A percentile compares a stretch with the other conserved stretches of the same genome.
These are phyloP conservation scores for Capreolus pygargus DNA, from an alignment of 2,113 vertebrate species.

Conservation along the genomic window DNA sequence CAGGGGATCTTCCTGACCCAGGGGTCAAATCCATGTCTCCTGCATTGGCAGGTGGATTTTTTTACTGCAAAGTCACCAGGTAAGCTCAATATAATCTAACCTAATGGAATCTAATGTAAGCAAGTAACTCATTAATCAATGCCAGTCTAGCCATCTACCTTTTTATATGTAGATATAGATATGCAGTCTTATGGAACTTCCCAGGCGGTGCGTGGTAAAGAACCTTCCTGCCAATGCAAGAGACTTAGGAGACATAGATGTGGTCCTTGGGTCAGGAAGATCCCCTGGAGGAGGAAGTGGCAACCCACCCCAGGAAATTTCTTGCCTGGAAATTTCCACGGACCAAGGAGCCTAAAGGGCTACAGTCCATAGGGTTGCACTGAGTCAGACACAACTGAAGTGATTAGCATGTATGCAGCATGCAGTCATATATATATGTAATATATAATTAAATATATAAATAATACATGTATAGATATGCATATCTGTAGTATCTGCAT, in stretches of 20 bases:
- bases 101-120: not conserved
- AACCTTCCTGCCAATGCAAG: not conserved
- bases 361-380: not conserved
- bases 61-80: not conserved
- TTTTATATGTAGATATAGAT: not conserved
- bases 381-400: not conserved
- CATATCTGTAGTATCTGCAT: not conserved
- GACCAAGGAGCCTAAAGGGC: not conserved
- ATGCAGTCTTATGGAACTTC: not conserved
- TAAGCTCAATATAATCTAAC: not conserved
- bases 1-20: not conserved
- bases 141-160: not conserved
- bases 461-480: not conserved
- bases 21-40: not conserved
- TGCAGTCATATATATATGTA: not conserved
- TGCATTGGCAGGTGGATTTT: not conserved
- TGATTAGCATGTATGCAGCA: not conserved
- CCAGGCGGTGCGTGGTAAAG: not conserved
- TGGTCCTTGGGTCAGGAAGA: not conserved
- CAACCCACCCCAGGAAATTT: not conserved
- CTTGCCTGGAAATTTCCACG: not conserved
- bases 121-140: not conserved
- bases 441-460: not conserved
- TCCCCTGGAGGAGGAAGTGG: not conserved
- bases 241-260: not conserved